Evolutionary conservation across 2,797 vertebrate species (phyloP), one percentile per base, ranked within the genome.

Genomic region (Ctenochaetus hawaiiensis): DNA sequence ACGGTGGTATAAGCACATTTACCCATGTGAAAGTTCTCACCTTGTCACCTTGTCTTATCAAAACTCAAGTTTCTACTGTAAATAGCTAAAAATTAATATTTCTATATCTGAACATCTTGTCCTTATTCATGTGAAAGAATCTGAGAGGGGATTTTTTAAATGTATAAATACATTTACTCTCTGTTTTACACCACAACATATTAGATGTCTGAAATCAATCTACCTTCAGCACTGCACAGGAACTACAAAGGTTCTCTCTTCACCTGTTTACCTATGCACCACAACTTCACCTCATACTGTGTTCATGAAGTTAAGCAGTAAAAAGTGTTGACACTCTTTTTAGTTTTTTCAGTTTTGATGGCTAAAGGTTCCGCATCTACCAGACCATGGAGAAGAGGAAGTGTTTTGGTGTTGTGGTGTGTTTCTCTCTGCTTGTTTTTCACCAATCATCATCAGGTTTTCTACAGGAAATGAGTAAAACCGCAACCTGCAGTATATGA

Each of bases 401-500:
- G 51, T 39, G 8, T 18, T 41, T 18, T 41, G 2, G 1, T 43
- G 20, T 22, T 22, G 3, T 8, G 17, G 8, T 9, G 13, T 1
- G 5, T 18, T 3, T 26, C 2, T 43, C 11, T 1, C 0, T 6
- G 6, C 1, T 65, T 13, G 0, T 37, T 41, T 9, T 34, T 11
- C 8, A 16, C 11, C 23, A n/a, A 0, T 20, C n/a, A 26, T 26
- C 4, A 18, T 6, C 2, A 5, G 0, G 41, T 18, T 10, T 16
- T 37, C 7, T 13, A 22, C 23, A 60, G 48, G 70, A 78, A 58
- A 14, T 37, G 12, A 30, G 1, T 8, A 17, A 30, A 45, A 48
- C 13, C 6, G 2, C 3, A 17, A 1, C 1, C 9, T 0, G 2
- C 1, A 30, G 26, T 30, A 5, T 13, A 4, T 3, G 0, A 12